Percentiles rank a stretch among this genome's conserved stretches.
Evolutionary conservation across 2,113 vertebrate genomes (phyloP).

Genomic region (Rafetus swinhoei): DNA sequence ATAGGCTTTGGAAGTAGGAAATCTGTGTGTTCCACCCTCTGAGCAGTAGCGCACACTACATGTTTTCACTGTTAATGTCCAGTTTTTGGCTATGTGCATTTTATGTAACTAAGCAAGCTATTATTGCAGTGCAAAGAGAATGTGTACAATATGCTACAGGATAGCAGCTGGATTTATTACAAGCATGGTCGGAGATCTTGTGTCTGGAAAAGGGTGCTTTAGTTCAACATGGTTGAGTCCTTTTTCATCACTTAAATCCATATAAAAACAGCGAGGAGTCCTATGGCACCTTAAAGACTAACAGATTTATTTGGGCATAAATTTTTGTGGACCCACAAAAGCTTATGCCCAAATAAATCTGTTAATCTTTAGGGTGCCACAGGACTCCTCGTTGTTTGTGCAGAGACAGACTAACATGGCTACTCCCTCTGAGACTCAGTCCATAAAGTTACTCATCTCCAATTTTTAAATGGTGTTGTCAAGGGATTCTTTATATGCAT

Average conservation of each 20-base stretch:
- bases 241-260: not conserved
- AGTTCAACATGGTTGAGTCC: not conserved
- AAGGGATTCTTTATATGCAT: not conserved
- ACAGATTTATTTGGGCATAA: no score
- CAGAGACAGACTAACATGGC: no score
- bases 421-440: not conserved
- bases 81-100: not conserved
- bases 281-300: no score
- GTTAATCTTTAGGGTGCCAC: no score
- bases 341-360: no score
- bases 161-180: not conserved
- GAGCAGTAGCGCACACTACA: not conserved
- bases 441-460: not conserved
- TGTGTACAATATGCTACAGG: not conserved
- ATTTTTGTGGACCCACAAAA: no score
- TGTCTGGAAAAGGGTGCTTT: not conserved
- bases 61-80: not conserved
- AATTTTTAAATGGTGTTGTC: not conserved
- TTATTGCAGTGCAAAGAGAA: not conserved
- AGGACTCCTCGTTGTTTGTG: no score
- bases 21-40: not conserved
- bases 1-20: accelerated
- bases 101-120: not conserved
- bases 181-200: accelerated
- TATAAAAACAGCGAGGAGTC: no score